Base-by-base conservation (phyloP, 2,888 invertebrate species). In the Scaptomyza parva region DNA sequence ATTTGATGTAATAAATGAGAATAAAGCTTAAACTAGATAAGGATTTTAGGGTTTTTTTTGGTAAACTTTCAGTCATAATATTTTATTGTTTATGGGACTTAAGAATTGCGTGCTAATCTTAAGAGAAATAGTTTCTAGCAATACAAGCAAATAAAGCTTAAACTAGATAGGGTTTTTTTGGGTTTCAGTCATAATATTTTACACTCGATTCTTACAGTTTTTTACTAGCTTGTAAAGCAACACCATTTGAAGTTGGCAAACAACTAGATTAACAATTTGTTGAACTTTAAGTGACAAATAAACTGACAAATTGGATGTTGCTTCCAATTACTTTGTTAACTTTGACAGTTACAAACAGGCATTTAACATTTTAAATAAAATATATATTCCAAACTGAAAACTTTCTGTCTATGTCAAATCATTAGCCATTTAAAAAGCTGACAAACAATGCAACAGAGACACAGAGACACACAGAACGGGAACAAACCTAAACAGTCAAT, bases 401-500 rank as follows among this genome's bases (percentile, higher is more conserved):
- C 20, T 47, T n/a, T 9, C 9, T 18, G 18, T 1, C 2, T 44
- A n/a, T n/a, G 20, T 14, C 39, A 45, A 30, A 41, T 67, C 51
- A 70, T 58, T 58, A 53, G 57, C 47, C 41, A 48, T 44, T 58
- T 45, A 37, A 70, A 37, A 47, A 51, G 45, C 44, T 26, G 45
- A 47, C 33, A 58, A 58, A 51, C 63, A 63, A 53, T 55, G 26
- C 26, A 11, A 43, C 28, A 43, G 28, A 53, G 28, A 28, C 9
- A 28, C 0, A 24, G 65, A 53, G 44, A 30, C 7, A 28, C 1
- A 3, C 5, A 33, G 2, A 35, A 17, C 57, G n/a, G n/a, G n/a
- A n/a, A n/a, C n/a, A n/a, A 67, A 58, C 48, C 53, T 50, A 40
- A 55, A 43, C 30, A 73, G 68, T 73, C 55, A 73, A 67, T 67